Conservation (phyloP, 2,888 invertebrate species). For the Melipona beecheii region DNA sequence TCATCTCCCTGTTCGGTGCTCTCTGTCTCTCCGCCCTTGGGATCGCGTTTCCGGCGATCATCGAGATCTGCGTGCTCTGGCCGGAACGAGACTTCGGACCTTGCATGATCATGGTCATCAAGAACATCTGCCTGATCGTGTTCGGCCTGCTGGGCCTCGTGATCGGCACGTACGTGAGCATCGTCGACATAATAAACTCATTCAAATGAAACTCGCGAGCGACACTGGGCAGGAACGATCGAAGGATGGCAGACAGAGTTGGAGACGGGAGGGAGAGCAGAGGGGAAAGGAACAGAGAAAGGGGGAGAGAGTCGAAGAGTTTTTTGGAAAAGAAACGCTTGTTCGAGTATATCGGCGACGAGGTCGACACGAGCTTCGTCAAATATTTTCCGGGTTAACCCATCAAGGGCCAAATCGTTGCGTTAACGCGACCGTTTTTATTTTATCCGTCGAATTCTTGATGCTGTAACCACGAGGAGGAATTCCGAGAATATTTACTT, state of each 20-base stretch:
- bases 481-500: too few relatives aligned
- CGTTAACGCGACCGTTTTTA: too few relatives aligned
- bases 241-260: slow-evolving; percentile 3
- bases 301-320: background rate
- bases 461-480: too few relatives aligned
- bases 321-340: slow-evolving; percentile 1
- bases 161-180: slow-evolving; percentile 86
- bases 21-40: slow-evolving; percentile 90
- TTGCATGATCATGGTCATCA: slow-evolving; percentile 83
- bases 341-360: slow-evolving; percentile 22
- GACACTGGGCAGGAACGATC: slow-evolving; percentile 14
- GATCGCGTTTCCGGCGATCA: slow-evolving; percentile 90
- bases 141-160: slow-evolving; percentile 85
- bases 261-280: background rate
- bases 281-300: background rate
- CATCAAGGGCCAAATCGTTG: too few relatives aligned
- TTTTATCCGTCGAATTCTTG: too few relatives aligned
- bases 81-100: slow-evolving; percentile 86
- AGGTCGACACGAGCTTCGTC: slow-evolving; percentile 35
- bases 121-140: slow-evolving; percentile 85
- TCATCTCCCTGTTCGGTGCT: slow-evolving; percentile 91
- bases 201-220: slow-evolving; percentile 68
- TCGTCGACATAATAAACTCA: slow-evolving; percentile 85
- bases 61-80: slow-evolving; percentile 90
- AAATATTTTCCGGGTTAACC: slow-evolving; percentile 4